These are phyloP conservation scores for Drosophila anomalipes DNA, from an alignment of 2,888 invertebrate genomes.

Conservation along the genomic window DNA sequence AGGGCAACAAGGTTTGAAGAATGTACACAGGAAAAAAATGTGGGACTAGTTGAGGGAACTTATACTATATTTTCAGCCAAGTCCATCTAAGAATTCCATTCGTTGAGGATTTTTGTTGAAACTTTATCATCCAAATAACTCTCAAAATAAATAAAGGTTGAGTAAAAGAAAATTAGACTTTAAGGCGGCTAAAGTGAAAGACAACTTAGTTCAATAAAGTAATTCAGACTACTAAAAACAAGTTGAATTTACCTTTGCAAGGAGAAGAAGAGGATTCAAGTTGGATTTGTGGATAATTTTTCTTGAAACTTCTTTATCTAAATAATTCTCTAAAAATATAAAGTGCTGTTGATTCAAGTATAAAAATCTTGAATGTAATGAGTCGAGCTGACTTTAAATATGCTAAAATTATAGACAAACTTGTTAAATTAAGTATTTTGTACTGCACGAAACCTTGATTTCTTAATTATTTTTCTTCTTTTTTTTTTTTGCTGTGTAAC, in stretches of 20 bases:
- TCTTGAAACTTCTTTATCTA: background rate
- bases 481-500: slow-evolving; percentile 1
- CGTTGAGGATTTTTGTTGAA: background rate
- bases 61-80: background rate
- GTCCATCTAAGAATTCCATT: background rate
- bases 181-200: background rate
- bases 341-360: background rate
- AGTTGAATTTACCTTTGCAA: background rate
- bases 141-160: background rate
- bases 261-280: background rate
- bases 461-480: background rate
- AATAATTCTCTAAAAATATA: background rate
- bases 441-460: background rate
- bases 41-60: background rate
- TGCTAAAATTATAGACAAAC: background rate
- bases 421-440: background rate
- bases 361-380: background rate
- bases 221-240: background rate
- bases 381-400: background rate
- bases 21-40: background rate
- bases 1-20: slow-evolving; percentile 5
- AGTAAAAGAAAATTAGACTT: background rate
- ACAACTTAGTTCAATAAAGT: background rate
- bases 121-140: background rate
- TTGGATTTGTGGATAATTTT: background rate